A percentile compares a stretch with the other conserved stretches of the same genome.
phyloP scores from a whole-genome alignment of 1,140 invertebrate genomes.

The Anagrus nilaparvatae region DNA sequence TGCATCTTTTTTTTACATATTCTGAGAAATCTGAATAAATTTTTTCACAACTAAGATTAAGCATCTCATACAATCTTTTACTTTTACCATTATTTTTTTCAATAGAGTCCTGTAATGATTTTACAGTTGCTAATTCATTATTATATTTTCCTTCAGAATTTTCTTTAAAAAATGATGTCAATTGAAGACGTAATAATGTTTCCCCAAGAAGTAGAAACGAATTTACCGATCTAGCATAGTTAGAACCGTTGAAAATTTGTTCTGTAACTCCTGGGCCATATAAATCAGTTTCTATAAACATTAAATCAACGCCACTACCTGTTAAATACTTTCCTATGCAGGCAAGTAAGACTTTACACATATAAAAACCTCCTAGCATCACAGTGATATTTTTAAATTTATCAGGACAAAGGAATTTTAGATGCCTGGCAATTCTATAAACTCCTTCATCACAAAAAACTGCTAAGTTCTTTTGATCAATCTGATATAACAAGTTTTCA shows the following conservation, averaged over 20 bases:
- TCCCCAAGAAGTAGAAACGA: slow-evolving; percentile 7
- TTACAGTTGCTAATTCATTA: background rate
- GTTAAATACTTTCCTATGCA: slow-evolving; percentile 13
- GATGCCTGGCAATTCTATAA: background rate
- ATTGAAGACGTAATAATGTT: slow-evolving; percentile 9
- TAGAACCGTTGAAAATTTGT: slow-evolving; percentile 12
- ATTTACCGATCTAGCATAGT: slow-evolving; percentile 12
- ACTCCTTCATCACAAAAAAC: slow-evolving; percentile 2
- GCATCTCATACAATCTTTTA: background rate
- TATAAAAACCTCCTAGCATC: slow-evolving; percentile 11
- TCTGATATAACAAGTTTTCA: background rate
- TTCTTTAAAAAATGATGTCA: slow-evolving; percentile 10
- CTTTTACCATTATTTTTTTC: slow-evolving; percentile 2
- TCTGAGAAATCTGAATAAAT: slow-evolving; percentile 3
- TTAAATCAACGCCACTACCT: slow-evolving; percentile 13
- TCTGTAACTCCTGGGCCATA: slow-evolving; percentile 7
- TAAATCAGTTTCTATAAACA: slow-evolving; percentile 12
- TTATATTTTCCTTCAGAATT: too few species aligned
- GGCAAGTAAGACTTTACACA: slow-evolving; percentile 7
- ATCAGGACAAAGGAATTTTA: background rate
- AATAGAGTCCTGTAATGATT: background rate
- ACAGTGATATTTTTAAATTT: slow-evolving; percentile 3
- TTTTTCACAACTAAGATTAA: background rate
- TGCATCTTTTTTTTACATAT: slow-evolving; percentile 4
- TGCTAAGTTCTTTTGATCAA: background rate